A percentile compares a stretch with the other conserved stretches of the same genome.
Conservation (phyloP, 1,140 invertebrate species). For the Popillia japonica region DNA sequence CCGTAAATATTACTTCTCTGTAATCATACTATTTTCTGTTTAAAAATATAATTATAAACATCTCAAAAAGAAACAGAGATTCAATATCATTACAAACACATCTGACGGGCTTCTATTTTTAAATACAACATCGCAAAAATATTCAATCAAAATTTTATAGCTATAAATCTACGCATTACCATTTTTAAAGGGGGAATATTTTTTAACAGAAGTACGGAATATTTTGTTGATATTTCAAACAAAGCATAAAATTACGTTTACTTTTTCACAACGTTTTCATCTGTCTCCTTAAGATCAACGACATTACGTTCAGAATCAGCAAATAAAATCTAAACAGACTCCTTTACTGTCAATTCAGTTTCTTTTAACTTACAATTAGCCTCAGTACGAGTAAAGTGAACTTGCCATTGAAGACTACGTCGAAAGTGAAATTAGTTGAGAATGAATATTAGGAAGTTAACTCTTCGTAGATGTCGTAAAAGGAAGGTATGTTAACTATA, state of each 20-base stretch:
- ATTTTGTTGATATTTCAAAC: constrained; percentile 30
- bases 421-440: constrained; percentile 1
- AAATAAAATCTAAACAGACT: background rate
- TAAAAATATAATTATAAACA: too few relatives aligned
- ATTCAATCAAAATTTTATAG: background rate
- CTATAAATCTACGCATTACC: background rate
- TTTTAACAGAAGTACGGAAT: background rate
- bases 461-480: background rate
- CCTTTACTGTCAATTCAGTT: background rate
- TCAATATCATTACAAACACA: too few relatives aligned
- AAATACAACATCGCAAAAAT: background rate
- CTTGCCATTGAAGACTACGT: background rate
- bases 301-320: constrained; percentile 46
- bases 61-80: too few relatives aligned
- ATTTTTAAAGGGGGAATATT: background rate
- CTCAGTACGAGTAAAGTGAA: background rate
- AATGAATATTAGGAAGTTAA: constrained; percentile 26
- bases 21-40: too few relatives aligned
- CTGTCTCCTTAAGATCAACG: constrained; percentile 45
- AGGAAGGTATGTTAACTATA: background rate
- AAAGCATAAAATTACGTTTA: constrained; percentile 23
- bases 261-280: constrained; percentile 3
- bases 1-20: too few relatives aligned
- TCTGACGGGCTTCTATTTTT: background rate
- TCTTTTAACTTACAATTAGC: too few relatives aligned